Conservation (phyloP, 2,113 vertebrate species). For the Stigmatopora argus region DNA sequence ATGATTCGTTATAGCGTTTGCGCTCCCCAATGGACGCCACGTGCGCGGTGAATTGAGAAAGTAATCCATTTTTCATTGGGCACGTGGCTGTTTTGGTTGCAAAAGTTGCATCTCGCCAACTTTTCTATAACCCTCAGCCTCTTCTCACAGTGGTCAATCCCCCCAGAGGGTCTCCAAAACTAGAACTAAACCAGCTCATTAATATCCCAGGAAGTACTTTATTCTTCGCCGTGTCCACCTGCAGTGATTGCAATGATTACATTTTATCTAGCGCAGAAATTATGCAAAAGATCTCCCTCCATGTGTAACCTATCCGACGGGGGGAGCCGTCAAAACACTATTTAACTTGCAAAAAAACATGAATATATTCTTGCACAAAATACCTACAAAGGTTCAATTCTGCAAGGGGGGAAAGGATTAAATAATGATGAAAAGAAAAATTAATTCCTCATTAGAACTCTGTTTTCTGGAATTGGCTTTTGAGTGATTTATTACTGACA, state of each 20-base stretch:
- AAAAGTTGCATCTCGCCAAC: background rate
- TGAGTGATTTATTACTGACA: background rate
- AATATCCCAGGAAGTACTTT: background rate
- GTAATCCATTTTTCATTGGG: background rate
- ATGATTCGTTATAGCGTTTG: slow-evolving; percentile 39
- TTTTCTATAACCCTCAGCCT: background rate
- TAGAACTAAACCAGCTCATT: background rate
- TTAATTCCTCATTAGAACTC: background rate
- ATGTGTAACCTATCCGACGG: background rate
- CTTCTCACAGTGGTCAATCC: background rate
- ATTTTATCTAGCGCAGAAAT: slow-evolving; percentile 15
- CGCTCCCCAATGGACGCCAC: slow-evolving; percentile 12
- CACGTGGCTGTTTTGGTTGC: background rate
- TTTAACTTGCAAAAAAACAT: slow-evolving; percentile 4
- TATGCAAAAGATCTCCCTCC: slow-evolving; percentile 17
- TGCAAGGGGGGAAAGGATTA: background rate
- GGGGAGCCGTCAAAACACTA: slow-evolving; percentile 8
- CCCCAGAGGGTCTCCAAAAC: background rate
- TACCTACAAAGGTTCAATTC: background rate
- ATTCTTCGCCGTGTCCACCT: slow-evolving; percentile 14
- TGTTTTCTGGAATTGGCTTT: background rate
- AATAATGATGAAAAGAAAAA: background rate
- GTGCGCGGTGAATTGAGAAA: slow-evolving; percentile 24
- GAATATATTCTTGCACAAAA: background rate
- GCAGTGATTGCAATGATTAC: slow-evolving; percentile 24